Conservation (phyloP, 2,888 invertebrate genomes). For the Erebia ligea region DNA sequence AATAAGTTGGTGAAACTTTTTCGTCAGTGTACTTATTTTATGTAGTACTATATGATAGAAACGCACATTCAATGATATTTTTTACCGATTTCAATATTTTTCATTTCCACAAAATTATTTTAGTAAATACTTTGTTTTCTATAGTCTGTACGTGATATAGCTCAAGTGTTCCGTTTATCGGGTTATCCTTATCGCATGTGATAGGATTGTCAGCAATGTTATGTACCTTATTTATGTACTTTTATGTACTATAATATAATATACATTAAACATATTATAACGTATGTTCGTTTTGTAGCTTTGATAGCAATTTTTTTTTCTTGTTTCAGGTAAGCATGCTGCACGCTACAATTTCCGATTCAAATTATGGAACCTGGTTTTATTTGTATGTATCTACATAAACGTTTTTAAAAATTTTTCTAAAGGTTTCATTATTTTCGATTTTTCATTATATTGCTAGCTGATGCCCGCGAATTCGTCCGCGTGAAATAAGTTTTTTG, state of each 20-base stretch:
- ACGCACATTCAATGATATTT: too few species aligned
- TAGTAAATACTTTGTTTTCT: too few species aligned
- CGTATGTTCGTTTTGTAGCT: slow-evolving; percentile 14
- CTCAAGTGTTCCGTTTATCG: slow-evolving; percentile 25
- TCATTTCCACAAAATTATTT: too few species aligned
- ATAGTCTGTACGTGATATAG: slow-evolving; percentile 15
- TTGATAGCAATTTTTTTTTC: slow-evolving; percentile 40
- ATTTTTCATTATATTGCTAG: background rate
- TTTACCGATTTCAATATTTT: too few species aligned
- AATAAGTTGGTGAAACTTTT: background rate
- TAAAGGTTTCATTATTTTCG: background rate
- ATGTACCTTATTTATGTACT: slow-evolving; percentile 9
- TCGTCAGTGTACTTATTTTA: background rate
- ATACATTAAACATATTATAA: background rate
- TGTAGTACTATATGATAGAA: background rate
- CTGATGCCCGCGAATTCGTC: too few species aligned
- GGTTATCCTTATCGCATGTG: slow-evolving; percentile 23
- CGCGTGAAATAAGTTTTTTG: too few species aligned
- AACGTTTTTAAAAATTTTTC: background rate
- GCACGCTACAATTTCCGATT: slow-evolving; percentile 20
- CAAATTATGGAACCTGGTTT: background rate
- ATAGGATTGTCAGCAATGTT: slow-evolving; percentile 22
- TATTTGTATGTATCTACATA: slow-evolving; percentile 3
- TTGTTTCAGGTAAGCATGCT: slow-evolving; percentile 54
- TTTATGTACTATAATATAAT: background rate